Evolutionary conservation across 2,113 vertebrate genomes (phyloP).

Genomic region (Sylvilagus bachmani): DNA sequence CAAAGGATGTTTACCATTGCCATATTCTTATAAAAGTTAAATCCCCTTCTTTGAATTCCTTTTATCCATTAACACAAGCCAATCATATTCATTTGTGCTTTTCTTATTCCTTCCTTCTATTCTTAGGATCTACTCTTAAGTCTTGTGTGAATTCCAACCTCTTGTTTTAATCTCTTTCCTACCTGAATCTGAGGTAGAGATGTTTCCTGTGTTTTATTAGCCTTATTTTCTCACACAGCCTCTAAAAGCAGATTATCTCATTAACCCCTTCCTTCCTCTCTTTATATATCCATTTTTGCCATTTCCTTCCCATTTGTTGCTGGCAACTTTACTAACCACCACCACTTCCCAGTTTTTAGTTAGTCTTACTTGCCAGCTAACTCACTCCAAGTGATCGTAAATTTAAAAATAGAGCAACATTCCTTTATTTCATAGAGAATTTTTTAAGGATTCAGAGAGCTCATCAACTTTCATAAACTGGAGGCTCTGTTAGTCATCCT

Average conservation of each 20-base stretch:
- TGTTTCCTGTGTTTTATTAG: neutral
- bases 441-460: constrained; percentile 7
- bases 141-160: constrained; percentile 24
- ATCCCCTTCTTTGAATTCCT: neutral
- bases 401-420: constrained; percentile 27
- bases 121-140: neutral
- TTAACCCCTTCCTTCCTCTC: constrained; percentile 16
- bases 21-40: constrained; percentile 27
- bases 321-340: constrained; percentile 1
- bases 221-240: constrained; percentile 1
- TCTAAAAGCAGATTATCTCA: neutral
- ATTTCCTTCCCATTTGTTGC: neutral
- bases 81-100: neutral
- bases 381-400: constrained; percentile 45
- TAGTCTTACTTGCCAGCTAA: neutral
- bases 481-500: neutral
- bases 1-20: neutral
- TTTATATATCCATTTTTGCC: constrained; percentile 1
- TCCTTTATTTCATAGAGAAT: neutral
- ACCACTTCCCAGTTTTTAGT: neutral
- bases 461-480: constrained; percentile 30
- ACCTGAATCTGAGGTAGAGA: neutral
- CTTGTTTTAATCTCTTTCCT: neutral
- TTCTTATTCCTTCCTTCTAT: neutral
- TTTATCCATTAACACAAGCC: constrained; percentile 7